Evolutionary conservation across 2,888 invertebrate genomes (phyloP), one percentile per base, ranked within the genome.

Genomic region (Caenorhabditis sulstoni): DNA sequence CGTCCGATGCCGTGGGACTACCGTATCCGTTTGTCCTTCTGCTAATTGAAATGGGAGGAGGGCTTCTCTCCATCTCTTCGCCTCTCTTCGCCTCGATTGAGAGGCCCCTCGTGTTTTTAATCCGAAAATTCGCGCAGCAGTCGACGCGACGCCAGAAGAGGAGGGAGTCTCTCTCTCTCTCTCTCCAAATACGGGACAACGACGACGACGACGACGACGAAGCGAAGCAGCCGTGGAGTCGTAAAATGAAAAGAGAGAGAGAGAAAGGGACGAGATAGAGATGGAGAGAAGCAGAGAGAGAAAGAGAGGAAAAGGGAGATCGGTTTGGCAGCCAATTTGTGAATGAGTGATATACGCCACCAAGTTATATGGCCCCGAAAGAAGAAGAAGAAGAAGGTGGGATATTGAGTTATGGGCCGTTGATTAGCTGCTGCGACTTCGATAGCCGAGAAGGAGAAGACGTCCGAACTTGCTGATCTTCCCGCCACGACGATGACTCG

Each of bases 41-140:
- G 22, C 64, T 71, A 71, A 71, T 71, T 71, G 71, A 64, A 71
- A 71, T 55, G 55, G n/a, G n/a, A n/a, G n/a, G n/a, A n/a, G 45
- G 41, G 20, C 18, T 20, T n/a, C 11, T 44, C 39, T 18, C 12
- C 18, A 3, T 58, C 45, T 39, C 16, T 23, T 41, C 52, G 4
- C n/a, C n/a, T n/a, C n/a, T n/a, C n/a, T n/a, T 16, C 41, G 1
- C 37, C 41, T 39, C 18, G 4, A 20, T 50, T 20, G 22, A 14
- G 22, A 16, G 12, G 37, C 9, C 20, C 35, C 20, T 53, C 53
- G 22, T 71, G 71, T 71, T 71, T 71, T 71, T 71, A 71, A 71
- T 71, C 71, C 71, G 71, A 71, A 71, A 71, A 71, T 71, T 71
- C 41, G 47, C 61, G 37, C 45, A 62, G 64, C 57, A 65, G 52